Evolutionary conservation across 1,140 invertebrate species (phyloP), one percentile per base, ranked within the genome.

Genomic region (Carposina sasakii): DNA sequence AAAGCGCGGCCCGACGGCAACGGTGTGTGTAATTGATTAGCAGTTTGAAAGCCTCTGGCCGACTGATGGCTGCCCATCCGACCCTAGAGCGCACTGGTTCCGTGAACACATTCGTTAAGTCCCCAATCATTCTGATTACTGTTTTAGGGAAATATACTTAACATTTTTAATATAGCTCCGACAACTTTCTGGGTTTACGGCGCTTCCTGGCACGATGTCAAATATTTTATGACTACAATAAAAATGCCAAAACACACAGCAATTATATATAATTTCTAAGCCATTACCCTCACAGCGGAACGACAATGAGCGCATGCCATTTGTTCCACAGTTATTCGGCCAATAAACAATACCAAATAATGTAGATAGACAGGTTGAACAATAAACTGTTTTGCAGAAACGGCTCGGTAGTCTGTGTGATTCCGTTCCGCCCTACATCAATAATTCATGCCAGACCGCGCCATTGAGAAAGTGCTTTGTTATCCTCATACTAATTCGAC

Each of bases 391-490:
- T 44, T 60, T 50, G 57, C 57, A 48, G 55, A 59, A 54, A 59
- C 56, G 60, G 65, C 57, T 51, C 60, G 57, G 19, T 16, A 21
- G 33, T 23, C 39, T 51, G 47, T 45, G 43, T 60, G 48, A 54
- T 59, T 48, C 48, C 52, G 50, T 39, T 39, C 44, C 52, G 48
- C 44, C 54, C 46, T 48, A 24, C 60, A 77, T 81, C 57, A 76
- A 84, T 84, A 74, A 84, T 84, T 77, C 79, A 81, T 78, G 61
- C 44, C 45, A 63, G 69, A 71, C 63, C 75, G 74, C 69, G 57
- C 74, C 77, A 83, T 83, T 79, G 79, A 81, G 76, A 81, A 81
- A 81, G 76, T 76, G 66, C 69, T 74, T 61, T 81, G 76, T 77
- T 76, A 76, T 71, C 71, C 65, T 58, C 62, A 81, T 83, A 83